These are phyloP conservation scores for Sorex maritimensis DNA, from an alignment of 2,797 vertebrate genomes.

Conservation along the genomic window DNA sequence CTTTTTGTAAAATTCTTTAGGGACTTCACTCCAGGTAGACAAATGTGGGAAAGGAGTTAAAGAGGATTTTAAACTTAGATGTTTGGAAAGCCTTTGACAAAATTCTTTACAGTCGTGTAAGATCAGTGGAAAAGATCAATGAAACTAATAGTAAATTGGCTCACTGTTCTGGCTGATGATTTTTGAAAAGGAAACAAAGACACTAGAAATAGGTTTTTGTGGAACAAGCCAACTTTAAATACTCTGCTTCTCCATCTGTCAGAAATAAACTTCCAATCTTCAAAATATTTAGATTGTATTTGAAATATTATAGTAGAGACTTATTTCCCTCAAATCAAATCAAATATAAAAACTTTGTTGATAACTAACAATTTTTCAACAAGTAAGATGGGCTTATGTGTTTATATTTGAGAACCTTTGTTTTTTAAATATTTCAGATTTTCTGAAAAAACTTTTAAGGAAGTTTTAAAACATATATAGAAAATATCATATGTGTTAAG, in stretches of 20 bases:
- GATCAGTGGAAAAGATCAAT: slow-evolving; percentile 73
- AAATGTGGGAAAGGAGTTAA: slow-evolving; percentile 80
- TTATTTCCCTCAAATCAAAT: slow-evolving; percentile 1
- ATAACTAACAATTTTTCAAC: not conserved
- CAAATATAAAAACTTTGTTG: not conserved
- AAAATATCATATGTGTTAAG: not conserved
- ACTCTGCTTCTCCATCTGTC: slow-evolving; percentile 43
- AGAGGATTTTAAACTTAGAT: slow-evolving; percentile 81
- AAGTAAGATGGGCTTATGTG: not conserved
- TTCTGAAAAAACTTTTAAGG: not conserved
- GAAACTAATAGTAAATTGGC: slow-evolving; percentile 77
- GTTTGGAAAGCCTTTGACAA: slow-evolving; percentile 77
- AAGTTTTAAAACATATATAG: not conserved
- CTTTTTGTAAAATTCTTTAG: slow-evolving; percentile 79
- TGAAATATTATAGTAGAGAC: not conserved
- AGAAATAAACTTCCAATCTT: slow-evolving; percentile 19
- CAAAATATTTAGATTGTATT: not conserved
- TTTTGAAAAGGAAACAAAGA: slow-evolving; percentile 82
- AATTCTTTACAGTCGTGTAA: slow-evolving; percentile 78
- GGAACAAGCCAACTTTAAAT: slow-evolving; percentile 47
- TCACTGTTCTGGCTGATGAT: slow-evolving; percentile 67
- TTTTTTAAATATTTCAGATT: not conserved
- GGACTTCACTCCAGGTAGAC: slow-evolving; percentile 78
- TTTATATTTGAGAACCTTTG: not conserved
- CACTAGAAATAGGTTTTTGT: slow-evolving; percentile 74